Evolutionary conservation across 1,140 invertebrate species (phyloP).

Genomic region (Drosophila mojavensis): DNA sequence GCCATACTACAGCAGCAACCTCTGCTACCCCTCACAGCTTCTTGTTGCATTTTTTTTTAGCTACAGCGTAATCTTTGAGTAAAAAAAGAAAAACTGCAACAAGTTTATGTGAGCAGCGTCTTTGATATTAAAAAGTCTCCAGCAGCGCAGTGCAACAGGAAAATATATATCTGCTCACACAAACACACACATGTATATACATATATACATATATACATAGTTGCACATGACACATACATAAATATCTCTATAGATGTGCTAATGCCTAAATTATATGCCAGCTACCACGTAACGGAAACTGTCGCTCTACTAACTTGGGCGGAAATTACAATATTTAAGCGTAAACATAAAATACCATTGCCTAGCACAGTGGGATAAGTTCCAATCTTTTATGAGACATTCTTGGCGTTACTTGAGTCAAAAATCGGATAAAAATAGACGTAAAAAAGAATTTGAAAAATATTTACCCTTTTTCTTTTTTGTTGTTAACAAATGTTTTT

Average conservation of each 20-base stretch:
- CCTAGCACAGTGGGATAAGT: conserved; percentile 12
- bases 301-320: conserved; percentile 72
- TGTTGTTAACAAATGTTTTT: no score
- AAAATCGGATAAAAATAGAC: no score
- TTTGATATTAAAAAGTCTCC: conserved; percentile 70
- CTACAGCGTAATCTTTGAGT: not conserved
- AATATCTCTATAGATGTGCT: conserved; percentile 48
- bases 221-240: conserved; percentile 20
- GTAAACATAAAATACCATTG: conserved; percentile 66
- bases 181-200: not conserved
- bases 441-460: no score
- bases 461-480: no score
- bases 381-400: not conserved
- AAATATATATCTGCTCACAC: conserved; percentile 30
- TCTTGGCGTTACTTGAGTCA: no score
- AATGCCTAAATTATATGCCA: conserved; percentile 79
- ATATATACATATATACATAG: not conserved
- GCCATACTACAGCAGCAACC: not conserved
- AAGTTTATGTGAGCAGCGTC: conserved; percentile 43
- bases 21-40: not conserved
- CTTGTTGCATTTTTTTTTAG: not conserved
- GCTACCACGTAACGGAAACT: conserved; percentile 65
- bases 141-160: conserved; percentile 50
- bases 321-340: conserved; percentile 81
- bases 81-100: conserved; percentile 45